Conservation (phyloP, 2,888 invertebrate species). For the Pachydiplax longipennis region DNA sequence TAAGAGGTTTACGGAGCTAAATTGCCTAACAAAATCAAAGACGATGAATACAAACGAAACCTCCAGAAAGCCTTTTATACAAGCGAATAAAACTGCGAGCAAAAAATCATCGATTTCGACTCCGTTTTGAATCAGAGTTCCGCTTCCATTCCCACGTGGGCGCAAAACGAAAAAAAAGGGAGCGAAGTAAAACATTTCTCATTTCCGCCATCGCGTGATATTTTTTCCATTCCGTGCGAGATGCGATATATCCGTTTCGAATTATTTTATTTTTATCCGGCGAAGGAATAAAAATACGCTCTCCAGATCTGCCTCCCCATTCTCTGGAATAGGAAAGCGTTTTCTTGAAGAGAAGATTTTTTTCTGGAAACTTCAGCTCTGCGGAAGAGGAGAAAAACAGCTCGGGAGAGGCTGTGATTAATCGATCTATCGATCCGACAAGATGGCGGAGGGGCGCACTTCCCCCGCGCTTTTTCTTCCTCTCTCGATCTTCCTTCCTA, state of each 20-base stretch:
- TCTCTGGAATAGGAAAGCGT: background rate
- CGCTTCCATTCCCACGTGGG: background rate
- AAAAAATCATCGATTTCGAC: no score
- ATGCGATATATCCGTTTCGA: background rate
- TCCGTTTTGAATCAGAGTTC: background rate
- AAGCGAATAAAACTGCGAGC: no score
- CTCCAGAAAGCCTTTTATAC: no score
- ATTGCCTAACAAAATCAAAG: no score
- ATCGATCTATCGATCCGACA: background rate
- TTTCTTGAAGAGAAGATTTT: background rate
- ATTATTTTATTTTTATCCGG: background rate
- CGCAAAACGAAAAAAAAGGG: background rate
- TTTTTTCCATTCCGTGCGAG: background rate
- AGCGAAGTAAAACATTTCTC: background rate
- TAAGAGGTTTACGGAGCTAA: no score
- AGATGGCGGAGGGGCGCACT: background rate
- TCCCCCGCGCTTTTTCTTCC: background rate
- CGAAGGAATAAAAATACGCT: background rate
- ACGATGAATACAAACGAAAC: no score
- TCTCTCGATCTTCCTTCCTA: background rate
- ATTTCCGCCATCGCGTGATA: background rate
- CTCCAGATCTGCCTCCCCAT: background rate
- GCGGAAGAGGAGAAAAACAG: background rate
- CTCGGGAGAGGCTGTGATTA: background rate
- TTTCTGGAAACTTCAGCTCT: background rate